A percentile compares a stretch with the other conserved stretches of the same genome.
Evolutionary conservation across 2,888 invertebrate genomes (phyloP).

Genomic region (Cataglyphis altisquamis): DNA sequence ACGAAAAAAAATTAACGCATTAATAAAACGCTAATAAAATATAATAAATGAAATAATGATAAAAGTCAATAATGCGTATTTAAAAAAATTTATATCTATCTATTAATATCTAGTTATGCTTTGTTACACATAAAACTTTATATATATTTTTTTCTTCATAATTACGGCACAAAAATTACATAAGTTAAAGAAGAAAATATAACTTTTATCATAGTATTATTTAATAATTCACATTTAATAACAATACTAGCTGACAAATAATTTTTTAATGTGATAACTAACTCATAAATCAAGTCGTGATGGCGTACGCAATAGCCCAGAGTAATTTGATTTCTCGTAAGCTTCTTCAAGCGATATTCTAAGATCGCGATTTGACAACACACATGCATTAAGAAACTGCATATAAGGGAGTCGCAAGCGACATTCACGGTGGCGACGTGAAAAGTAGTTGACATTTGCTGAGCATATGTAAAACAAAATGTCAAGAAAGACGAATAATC

Average conservation of each 20-base stretch:
- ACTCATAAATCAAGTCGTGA: constrained; percentile 54
- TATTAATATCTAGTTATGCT: not conserved
- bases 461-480: constrained; percentile 50
- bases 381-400: constrained; percentile 41
- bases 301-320: constrained; percentile 43
- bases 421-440: constrained; percentile 32
- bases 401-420: constrained; percentile 44
- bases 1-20: not conserved
- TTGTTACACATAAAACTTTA: not conserved
- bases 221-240: not conserved
- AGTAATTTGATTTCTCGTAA: not conserved
- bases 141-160: not conserved
- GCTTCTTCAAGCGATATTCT: constrained; percentile 42
- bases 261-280: constrained; percentile 26
- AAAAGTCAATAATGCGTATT: not conserved
- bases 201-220: not conserved
- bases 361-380: constrained; percentile 51
- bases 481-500: constrained; percentile 7
- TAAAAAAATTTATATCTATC: not conserved
- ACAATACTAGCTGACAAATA: not conserved
- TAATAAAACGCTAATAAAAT: not conserved
- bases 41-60: not conserved
- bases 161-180: not conserved
- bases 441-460: constrained; percentile 40
- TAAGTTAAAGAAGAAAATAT: not conserved